Conservation (phyloP, 2,888 invertebrate genomes). For the Formica aserva region DNA sequence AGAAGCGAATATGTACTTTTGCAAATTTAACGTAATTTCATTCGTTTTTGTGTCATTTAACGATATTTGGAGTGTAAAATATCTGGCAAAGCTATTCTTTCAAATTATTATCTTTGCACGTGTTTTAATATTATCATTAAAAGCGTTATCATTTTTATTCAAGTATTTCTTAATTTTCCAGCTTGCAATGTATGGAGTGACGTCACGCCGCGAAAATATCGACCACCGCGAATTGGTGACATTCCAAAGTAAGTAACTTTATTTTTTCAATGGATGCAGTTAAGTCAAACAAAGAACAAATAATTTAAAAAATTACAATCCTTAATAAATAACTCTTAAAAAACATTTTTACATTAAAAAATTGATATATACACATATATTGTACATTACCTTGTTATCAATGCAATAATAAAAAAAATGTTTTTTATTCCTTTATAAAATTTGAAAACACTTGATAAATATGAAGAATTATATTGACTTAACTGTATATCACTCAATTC, state of each 20-base stretch:
- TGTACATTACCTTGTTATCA: not conserved
- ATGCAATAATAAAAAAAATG: not conserved
- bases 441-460: not conserved
- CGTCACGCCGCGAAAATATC: slow-evolving; percentile 77
- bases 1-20: not conserved
- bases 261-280: not conserved
- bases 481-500: slow-evolving; percentile 1
- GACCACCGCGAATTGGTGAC: slow-evolving; percentile 82
- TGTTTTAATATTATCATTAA: not conserved
- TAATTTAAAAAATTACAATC: not conserved
- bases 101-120: not conserved
- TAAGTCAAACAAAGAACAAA: not conserved
- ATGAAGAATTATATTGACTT: not conserved
- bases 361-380: too few species aligned
- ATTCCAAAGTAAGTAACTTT: slow-evolving; percentile 79
- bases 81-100: not conserved
- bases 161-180: slow-evolving; percentile 68
- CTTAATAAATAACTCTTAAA: not conserved
- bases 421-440: not conserved
- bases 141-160: not conserved
- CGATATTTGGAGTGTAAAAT: not conserved
- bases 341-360: not conserved
- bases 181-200: slow-evolving; percentile 80
- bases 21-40: not conserved
- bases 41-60: not conserved